A percentile compares a stretch with the other conserved stretches of the same genome.
These are phyloP conservation scores for Anabacerthia variegaticeps DNA, from an alignment of 2,797 vertebrate species.

Conservation along the genomic window DNA sequence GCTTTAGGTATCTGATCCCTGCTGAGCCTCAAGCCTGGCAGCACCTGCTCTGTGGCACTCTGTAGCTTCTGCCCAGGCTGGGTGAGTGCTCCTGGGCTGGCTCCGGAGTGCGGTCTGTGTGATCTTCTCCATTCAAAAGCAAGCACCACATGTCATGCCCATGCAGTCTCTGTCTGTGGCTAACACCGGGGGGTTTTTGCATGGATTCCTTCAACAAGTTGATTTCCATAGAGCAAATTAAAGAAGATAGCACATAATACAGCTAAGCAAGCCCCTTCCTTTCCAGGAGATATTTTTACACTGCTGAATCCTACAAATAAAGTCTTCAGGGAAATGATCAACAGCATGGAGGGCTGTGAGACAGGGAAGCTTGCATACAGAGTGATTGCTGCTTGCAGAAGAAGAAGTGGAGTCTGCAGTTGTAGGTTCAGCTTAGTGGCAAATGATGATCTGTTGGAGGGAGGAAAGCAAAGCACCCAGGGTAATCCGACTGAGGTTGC, in stretches of 20 bases:
- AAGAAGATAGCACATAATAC: not conserved
- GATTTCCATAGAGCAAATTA: not conserved
- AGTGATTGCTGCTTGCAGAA: not conserved
- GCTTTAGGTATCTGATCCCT: not conserved
- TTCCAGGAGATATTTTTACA: slow-evolving; percentile 4
- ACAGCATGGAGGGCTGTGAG: not conserved
- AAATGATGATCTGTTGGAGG: slow-evolving; percentile 19
- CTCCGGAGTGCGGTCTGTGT: not conserved
- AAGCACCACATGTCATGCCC: not conserved
- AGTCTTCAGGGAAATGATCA: slow-evolving; percentile 41
- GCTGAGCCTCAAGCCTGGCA: not conserved
- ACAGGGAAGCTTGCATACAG: not conserved
- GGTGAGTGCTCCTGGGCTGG: not conserved
- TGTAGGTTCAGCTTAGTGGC: not conserved
- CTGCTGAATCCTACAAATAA: slow-evolving; percentile 30
- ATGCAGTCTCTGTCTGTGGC: not conserved
- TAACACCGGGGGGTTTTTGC: not conserved
- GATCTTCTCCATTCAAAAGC: not conserved
- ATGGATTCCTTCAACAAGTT: not conserved
- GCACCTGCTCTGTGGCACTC: not conserved
- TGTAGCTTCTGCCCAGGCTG: not conserved
- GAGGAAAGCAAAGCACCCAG: not conserved
- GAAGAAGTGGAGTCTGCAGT: not conserved
- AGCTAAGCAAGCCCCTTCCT: not conserved
- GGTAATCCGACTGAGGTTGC: not conserved